Base-by-base conservation (phyloP, 2,888 invertebrate species). In the Trissonchulus sp. region DNA sequence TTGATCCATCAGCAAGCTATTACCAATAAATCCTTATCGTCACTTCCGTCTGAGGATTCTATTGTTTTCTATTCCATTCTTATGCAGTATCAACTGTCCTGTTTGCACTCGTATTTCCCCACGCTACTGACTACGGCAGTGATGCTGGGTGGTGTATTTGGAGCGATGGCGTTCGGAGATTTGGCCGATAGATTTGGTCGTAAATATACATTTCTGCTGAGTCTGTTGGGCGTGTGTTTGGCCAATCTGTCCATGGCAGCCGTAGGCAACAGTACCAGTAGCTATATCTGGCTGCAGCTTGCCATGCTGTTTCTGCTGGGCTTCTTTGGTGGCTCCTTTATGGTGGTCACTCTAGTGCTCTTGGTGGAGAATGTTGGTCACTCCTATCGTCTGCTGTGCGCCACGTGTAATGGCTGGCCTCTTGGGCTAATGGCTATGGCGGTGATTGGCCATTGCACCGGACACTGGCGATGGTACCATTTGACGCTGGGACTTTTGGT, bases 401-500 rank as follows among this genome's bases (percentile, higher is more conserved):
- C 63, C 2, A 37, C 74, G 18, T n/a, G 76, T 34, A 77, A 77
- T 63, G 77, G 77, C 35, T 77, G 75, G 75, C 77, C 77, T 1
- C 28, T 73, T 1, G 77, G 76, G 1, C 33, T 77, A 31, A 74
- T 77, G 60, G 1, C 15, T 18, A 76, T 76, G 77, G 77, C 76
- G 48, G 1, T 63, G n/a, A n/a, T 76, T 1, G 77, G 76, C 2
- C 73, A 73, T 36, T n/a, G 68, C 18, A 69, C 76, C 31, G n/a
- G 3, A n/a, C 30, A 74, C 62, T 77, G 75, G 75, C 60, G 33
- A 33, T 71, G 68, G 38, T 75, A 73, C 63, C 73, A 75, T 34
- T 28, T 65, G 38, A n/a, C 31, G 23, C 23, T 75, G 73, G 68
- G 28, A 1, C 36, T n/a, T 28, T 1, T 73, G 2, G 65, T 48